phyloP scores from a whole-genome alignment of 2,113 vertebrate genomes.

The Phainopepla nitens region DNA sequence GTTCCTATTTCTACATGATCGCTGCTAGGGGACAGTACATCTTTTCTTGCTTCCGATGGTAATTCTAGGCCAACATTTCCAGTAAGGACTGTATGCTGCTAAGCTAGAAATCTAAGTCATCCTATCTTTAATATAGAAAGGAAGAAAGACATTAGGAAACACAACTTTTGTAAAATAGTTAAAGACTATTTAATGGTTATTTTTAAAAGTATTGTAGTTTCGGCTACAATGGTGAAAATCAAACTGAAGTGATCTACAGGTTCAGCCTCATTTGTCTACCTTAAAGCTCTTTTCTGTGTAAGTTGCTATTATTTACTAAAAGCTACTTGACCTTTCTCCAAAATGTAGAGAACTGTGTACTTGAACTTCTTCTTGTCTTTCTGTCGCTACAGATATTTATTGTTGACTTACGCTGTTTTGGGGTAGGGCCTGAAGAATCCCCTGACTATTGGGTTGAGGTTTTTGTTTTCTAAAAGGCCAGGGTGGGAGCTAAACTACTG shows the following conservation, averaged over 20 bases:
- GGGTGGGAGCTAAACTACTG: background rate
- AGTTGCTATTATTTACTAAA: background rate
- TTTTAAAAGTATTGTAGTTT: background rate
- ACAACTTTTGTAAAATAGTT: background rate
- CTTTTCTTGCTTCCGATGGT: background rate
- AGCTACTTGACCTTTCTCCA: conserved; percentile 13
- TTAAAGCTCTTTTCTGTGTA: background rate
- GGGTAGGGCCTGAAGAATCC: background rate
- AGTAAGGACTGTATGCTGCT: background rate
- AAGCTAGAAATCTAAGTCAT: background rate
- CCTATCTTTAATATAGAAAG: background rate
- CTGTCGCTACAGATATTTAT: conserved; percentile 2
- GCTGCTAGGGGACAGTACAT: background rate
- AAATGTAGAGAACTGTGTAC: background rate
- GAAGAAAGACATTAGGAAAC: background rate
- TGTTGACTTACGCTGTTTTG: background rate
- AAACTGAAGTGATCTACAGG: background rate
- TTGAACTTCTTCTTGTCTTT: background rate
- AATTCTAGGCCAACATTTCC: background rate
- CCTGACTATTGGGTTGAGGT: background rate
- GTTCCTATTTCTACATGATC: background rate
- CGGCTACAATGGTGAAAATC: background rate
- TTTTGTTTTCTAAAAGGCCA: background rate
- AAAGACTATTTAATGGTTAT: background rate
- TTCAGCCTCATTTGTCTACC: background rate